Evolutionary conservation across 2,113 vertebrate species (phyloP).

Genomic region (Xenus cinereus): DNA sequence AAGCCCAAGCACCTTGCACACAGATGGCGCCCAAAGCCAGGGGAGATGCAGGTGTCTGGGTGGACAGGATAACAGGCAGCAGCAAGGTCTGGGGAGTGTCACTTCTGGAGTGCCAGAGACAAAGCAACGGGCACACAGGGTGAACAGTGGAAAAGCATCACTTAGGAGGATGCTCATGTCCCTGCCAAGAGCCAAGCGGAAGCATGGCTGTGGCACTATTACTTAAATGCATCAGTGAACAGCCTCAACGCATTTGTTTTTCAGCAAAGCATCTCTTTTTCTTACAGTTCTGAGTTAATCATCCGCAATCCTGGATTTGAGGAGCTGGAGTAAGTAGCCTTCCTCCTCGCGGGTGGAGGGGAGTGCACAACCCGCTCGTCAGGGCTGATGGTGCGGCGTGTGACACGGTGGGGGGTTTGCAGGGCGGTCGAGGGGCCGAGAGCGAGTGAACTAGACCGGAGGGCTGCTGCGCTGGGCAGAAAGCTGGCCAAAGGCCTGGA

Average conservation of each 20-base stretch:
- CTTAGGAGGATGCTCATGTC: neutral
- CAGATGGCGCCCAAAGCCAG: neutral
- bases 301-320: slow-evolving; percentile 82
- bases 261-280: neutral
- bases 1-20: neutral
- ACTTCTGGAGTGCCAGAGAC: neutral
- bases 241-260: rapidly evolving
- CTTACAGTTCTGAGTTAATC: slow-evolving; percentile 77
- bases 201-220: neutral
- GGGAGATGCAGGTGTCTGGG: neutral
- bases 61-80: neutral
- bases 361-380: rapidly evolving
- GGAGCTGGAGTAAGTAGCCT: slow-evolving; percentile 78
- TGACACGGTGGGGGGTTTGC: neutral
- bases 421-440: neutral
- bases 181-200: neutral
- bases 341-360: neutral
- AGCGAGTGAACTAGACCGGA: slow-evolving; percentile 68
- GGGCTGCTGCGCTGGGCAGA: slow-evolving; percentile 75
- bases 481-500: slow-evolving; percentile 77
- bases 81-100: neutral
- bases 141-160: neutral
- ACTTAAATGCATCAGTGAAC: neutral
- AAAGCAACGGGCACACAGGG: neutral
- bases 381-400: rapidly evolving